A percentile compares a stretch with the other conserved stretches of the same genome.
Conservation (phyloP, 2,888 invertebrate genomes). For the Callyntrura guangdongensis region DNA sequence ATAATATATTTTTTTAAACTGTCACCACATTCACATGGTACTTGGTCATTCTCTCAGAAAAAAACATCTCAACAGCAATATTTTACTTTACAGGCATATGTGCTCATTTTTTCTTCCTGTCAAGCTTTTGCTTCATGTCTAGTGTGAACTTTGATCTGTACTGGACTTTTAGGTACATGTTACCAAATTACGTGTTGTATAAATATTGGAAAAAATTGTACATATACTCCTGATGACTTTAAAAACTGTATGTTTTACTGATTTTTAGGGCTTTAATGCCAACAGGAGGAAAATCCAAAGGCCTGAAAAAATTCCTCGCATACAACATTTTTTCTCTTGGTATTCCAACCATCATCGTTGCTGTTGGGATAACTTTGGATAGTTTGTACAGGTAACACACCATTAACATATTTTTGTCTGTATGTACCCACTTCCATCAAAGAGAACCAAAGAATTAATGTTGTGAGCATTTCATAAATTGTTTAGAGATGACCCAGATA, state of each 20-base stretch:
- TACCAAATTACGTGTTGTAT: not conserved
- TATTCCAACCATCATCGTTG: slow-evolving; percentile 79
- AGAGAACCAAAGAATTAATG: not conserved
- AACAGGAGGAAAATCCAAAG: slow-evolving; percentile 81
- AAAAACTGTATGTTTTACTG: not conserved
- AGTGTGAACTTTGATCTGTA: slow-evolving; percentile 83
- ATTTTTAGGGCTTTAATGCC: slow-evolving; percentile 80
- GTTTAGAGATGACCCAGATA: slow-evolving; percentile 81
- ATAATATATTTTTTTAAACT: not conserved
- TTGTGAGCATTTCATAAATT: not conserved
- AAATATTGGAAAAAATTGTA: not conserved
- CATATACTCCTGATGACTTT: not conserved
- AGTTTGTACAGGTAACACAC: slow-evolving; percentile 78
- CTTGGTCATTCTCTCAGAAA: not conserved
- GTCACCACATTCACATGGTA: not conserved
- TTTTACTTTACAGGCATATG: slow-evolving; percentile 75
- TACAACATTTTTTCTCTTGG: slow-evolving; percentile 80
- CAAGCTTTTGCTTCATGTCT: slow-evolving; percentile 83
- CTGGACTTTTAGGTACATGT: slow-evolving; percentile 83
- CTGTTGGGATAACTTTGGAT: slow-evolving; percentile 79
- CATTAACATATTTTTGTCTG: not conserved
- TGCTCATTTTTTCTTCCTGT: slow-evolving; percentile 82
- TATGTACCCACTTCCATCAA: too few relatives aligned
- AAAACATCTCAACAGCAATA: not conserved
- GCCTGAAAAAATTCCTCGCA: slow-evolving; percentile 80